Base-by-base conservation (phyloP, 2,797 vertebrate species). In the Sebastes oblongus region DNA sequence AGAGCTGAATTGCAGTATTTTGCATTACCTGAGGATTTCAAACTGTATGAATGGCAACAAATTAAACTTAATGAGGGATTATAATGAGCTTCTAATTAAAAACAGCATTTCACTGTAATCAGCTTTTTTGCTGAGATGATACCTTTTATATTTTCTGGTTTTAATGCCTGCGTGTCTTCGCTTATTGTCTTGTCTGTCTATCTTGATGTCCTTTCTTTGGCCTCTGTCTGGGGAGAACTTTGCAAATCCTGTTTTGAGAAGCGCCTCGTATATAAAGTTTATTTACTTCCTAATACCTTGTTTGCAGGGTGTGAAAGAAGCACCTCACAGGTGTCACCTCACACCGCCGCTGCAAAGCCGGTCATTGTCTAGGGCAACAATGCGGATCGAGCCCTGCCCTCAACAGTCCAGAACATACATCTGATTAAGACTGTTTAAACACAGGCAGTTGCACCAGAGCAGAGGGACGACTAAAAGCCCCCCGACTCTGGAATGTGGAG, bases 371-470 rank as follows among this genome's bases (percentile, higher is more conserved):
- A 6, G 42, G 62, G 62, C 78, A 94, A 93, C 91, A 92, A 90
- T 92, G 88, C 58, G 8, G 77, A 77, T 84, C 82, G 50, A 84
- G 66, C 82, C 89, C 84, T 81, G 80, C 87, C 78, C 75, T 92
- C 87, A 78, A 86, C 69, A 32, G 82, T 70, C 82, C 72, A 6
- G 70, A 85, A 67, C 80, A 77, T 25, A 85, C n/a, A 94, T 92
- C 90, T 93, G 90, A 93, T 92, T 89, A 91, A 71, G 86, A 62
- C 81, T 89, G 87, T 92, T 89, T 77, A 90, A 92, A 91, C 92
- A 92, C 50, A 77, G 78, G 62, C 56, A 10, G 77, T 55, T 75
- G 80, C 54, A 34, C 78, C 73, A 80, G 72, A 84, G 78, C 80
- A 32, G 66, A 75, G 36, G 56, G 71, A 81, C 29, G n/a, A 50